A percentile compares a stretch with the other conserved stretches of the same genome.
Conservation (phyloP, 2,888 invertebrate genomes). For the Rapana venosa region DNA sequence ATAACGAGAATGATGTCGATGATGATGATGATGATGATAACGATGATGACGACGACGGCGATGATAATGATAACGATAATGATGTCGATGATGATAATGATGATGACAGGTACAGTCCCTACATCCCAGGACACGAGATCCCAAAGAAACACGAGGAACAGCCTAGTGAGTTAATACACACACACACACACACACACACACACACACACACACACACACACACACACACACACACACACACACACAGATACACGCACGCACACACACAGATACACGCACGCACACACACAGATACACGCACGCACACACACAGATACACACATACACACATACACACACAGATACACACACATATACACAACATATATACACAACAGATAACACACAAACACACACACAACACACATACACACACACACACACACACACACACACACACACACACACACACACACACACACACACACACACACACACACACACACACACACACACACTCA, state of each 20-base stretch:
- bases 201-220: conserved; percentile 1
- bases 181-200: neutral
- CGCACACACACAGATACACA: neutral
- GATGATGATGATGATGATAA: neutral
- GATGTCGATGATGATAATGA: neutral
- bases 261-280: neutral
- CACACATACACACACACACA: neutral
- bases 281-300: no score
- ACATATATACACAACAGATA: no score
- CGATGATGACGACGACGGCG: neutral
- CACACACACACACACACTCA: no score
- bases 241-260: neutral
- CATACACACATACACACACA: neutral
- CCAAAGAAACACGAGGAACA: neutral
- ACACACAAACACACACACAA: conserved; percentile 1
- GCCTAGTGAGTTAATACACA: neutral
- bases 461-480: neutral
- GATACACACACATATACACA: neutral
- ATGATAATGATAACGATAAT: neutral
- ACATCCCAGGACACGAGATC: neutral
- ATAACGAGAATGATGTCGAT: neutral
- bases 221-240: conserved; percentile 1
- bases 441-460: neutral
- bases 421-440: neutral
- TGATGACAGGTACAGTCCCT: neutral